These are phyloP conservation scores for Kryptopterus vitreolus DNA, from an alignment of 2,797 vertebrate genomes.

Conservation along the genomic window DNA sequence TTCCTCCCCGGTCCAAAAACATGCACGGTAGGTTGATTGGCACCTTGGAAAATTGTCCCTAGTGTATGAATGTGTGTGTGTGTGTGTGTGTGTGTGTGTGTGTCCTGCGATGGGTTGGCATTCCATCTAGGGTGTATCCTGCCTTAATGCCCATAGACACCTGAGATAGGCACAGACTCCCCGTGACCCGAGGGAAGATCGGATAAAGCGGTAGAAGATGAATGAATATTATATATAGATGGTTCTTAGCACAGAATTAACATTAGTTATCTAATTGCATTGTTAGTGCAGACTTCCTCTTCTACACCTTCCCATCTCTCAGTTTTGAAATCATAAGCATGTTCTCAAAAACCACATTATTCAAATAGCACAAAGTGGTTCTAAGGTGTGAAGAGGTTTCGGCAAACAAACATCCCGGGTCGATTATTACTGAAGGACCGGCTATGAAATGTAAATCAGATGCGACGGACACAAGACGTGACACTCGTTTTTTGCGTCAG, in stretches of 20 bases:
- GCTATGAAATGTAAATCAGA: constrained; percentile 36
- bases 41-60: too few relatives aligned
- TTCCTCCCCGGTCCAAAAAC: too few relatives aligned
- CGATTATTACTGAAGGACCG: constrained; percentile 12
- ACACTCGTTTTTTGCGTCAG: constrained; percentile 38
- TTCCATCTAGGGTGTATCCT: too few relatives aligned
- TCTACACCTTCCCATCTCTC: constrained; percentile 1
- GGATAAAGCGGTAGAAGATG: too few relatives aligned
- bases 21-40: too few relatives aligned
- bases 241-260: not conserved
- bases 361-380: constrained; percentile 3
- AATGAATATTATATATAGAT: too few relatives aligned
- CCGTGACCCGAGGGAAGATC: too few relatives aligned
- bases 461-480: constrained; percentile 15
- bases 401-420: constrained; percentile 1
- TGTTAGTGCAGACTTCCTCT: constrained; percentile 20
- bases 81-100: too few relatives aligned
- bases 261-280: constrained; percentile 8
- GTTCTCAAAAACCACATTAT: constrained; percentile 12
- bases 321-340: constrained; percentile 22
- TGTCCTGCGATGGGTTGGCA: too few relatives aligned
- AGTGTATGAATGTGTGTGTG: too few relatives aligned
- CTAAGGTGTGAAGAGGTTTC: not conserved
- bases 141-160: too few relatives aligned
- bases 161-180: too few relatives aligned